phyloP scores from a whole-genome alignment of 2,888 invertebrate species.

The Piscicola geometra region DNA sequence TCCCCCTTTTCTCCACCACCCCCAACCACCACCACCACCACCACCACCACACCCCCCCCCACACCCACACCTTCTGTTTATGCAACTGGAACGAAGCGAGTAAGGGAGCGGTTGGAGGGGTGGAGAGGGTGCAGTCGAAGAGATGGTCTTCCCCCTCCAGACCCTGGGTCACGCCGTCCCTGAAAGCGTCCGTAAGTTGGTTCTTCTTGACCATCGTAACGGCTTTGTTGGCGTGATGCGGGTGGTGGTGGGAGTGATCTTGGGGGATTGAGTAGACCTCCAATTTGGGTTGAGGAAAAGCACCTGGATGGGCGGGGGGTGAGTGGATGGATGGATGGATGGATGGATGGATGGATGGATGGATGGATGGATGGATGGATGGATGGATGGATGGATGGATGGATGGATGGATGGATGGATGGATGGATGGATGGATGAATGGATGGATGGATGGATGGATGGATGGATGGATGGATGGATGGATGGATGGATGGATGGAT shows the following conservation, averaged over 20 bases:
- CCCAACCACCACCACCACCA: slow-evolving; percentile 8
- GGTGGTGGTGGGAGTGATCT: not conserved
- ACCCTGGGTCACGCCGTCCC: not conserved
- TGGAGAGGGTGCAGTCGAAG: not conserved
- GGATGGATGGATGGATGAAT: too few species aligned
- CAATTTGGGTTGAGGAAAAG: not conserved
- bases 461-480: too few species aligned
- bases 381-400: too few species aligned
- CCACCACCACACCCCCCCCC: too few species aligned
- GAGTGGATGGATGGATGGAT: too few species aligned
- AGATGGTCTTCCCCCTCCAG: not conserved
- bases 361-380: too few species aligned
- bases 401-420: too few species aligned
- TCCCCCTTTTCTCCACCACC: too few species aligned
- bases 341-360: too few species aligned
- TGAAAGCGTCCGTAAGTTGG: not conserved
- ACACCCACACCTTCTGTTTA: too few species aligned
- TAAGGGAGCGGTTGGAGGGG: not conserved
- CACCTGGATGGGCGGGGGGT: not conserved
- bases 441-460: too few species aligned
- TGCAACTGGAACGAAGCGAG: not conserved
- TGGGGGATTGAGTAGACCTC: not conserved
- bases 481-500: too few species aligned
- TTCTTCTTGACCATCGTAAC: not conserved
- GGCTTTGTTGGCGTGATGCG: not conserved